Percentiles rank a stretch among this genome's conserved stretches.
phyloP scores from a whole-genome alignment of 2,888 invertebrate species.

The Coleophora deauratella region DNA sequence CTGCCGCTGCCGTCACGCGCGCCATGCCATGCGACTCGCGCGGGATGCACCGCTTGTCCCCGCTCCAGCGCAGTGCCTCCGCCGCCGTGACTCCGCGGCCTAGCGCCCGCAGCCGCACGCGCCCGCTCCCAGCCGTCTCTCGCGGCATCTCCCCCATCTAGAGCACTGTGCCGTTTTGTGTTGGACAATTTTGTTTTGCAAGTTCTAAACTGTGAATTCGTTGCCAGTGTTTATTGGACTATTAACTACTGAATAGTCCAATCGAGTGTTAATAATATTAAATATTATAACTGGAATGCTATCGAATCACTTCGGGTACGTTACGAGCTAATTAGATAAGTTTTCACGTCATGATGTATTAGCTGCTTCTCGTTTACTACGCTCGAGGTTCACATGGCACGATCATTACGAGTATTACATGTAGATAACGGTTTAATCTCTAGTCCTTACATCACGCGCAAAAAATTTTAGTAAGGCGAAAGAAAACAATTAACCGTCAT shows the following conservation, averaged over 20 bases:
- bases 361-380: slow-evolving; percentile 3
- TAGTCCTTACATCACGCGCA: slow-evolving; percentile 62
- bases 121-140: slow-evolving; percentile 3
- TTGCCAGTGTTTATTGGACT: not conserved
- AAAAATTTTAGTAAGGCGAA: too few species aligned
- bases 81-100: slow-evolving; percentile 16
- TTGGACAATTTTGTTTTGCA: slow-evolving; percentile 17
- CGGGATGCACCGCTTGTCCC: slow-evolving; percentile 46
- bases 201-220: slow-evolving; percentile 10
- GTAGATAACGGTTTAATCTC: slow-evolving; percentile 64
- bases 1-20: slow-evolving; percentile 42
- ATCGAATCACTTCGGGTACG: slow-evolving; percentile 43
- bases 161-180: slow-evolving; percentile 55
- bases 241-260: not conserved
- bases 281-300: slow-evolving; percentile 31
- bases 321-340: not conserved
- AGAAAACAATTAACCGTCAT: too few species aligned
- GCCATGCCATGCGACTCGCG: slow-evolving; percentile 42
- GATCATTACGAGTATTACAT: slow-evolving; percentile 51
- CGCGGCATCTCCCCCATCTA: slow-evolving; percentile 13
- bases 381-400: slow-evolving; percentile 27
- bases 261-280: not conserved
- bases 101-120: slow-evolving; percentile 24
- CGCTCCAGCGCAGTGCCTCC: slow-evolving; percentile 23
- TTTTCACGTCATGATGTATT: slow-evolving; percentile 21